Evolutionary conservation across 2,888 invertebrate species (phyloP).

Genomic region (Pachydiplax longipennis): DNA sequence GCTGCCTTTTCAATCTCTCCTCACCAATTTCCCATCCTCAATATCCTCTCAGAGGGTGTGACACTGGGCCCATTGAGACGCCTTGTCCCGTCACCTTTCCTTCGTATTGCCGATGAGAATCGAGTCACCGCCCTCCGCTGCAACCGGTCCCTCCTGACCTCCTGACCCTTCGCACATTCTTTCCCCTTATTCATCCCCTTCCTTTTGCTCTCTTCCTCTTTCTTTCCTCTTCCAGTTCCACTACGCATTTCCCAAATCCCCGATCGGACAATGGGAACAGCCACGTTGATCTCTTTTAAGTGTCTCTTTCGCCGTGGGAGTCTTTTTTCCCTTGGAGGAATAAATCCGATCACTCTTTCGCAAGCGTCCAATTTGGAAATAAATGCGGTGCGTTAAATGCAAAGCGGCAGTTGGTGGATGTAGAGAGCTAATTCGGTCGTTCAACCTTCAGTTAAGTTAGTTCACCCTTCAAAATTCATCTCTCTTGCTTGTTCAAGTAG

Average conservation of each 20-base stretch:
- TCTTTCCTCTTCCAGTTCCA: background rate
- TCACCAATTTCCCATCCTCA: too few species aligned
- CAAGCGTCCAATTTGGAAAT: too few species aligned
- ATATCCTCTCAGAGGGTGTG: background rate
- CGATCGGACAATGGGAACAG: background rate
- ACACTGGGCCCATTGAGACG: background rate
- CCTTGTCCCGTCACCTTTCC: background rate
- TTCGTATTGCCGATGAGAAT: background rate
- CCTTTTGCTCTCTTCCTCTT: background rate
- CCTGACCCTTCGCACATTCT: background rate
- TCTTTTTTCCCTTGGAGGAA: background rate
- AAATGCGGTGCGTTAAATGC: too few species aligned
- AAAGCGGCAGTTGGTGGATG: too few species aligned
- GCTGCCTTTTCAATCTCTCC: background rate
- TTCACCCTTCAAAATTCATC: too few species aligned
- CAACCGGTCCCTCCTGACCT: background rate
- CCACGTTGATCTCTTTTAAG: slow-evolving; percentile 6
- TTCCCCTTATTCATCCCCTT: background rate
- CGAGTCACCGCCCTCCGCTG: background rate
- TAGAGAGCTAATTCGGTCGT: too few species aligned
- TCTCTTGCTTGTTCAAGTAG: too few species aligned
- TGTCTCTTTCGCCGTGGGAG: background rate
- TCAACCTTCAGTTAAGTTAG: too few species aligned
- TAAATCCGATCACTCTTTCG: background rate
- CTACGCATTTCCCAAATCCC: background rate